Percentiles rank a stretch among this genome's conserved stretches.
phyloP scores from a whole-genome alignment of 2,888 invertebrate species.

The Nyleta sp. region DNA sequence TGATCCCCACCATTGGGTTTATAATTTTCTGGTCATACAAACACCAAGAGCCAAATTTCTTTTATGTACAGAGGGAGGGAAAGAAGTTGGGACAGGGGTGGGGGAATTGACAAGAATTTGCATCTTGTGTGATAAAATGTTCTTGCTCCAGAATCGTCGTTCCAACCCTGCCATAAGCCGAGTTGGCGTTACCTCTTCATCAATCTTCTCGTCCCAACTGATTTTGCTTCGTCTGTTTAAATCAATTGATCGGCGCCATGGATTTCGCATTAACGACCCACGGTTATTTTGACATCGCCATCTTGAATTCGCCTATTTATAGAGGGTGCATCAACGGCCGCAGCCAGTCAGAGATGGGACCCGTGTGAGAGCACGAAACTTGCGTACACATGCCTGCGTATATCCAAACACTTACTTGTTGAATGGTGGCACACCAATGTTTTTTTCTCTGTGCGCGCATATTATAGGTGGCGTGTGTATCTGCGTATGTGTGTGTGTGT shows the following conservation, averaged over 20 bases:
- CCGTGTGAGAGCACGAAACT: conserved; percentile 35
- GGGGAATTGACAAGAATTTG: too few relatives aligned
- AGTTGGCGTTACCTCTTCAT: conserved; percentile 33
- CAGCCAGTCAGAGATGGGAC: conserved; percentile 54
- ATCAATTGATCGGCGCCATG: conserved; percentile 45
- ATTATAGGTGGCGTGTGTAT: too few relatives aligned
- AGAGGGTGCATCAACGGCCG: conserved; percentile 67
- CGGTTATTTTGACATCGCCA: conserved; percentile 78
- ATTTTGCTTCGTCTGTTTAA: conserved; percentile 6
- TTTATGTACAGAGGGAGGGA: too few relatives aligned
- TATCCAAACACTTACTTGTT: conserved; percentile 50
- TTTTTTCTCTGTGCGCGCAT: conserved; percentile 41
- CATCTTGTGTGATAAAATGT: too few relatives aligned
- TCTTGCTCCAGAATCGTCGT: too few relatives aligned
- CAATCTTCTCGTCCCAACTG: conserved; percentile 30
- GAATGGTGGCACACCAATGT: conserved; percentile 44
- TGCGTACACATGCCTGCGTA: conserved; percentile 45
- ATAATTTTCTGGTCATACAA: too few relatives aligned
- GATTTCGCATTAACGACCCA: conserved; percentile 57
- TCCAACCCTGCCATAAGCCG: too few relatives aligned
- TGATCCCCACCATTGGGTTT: too few relatives aligned
- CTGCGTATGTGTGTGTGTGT: not conserved
- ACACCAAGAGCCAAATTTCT: too few relatives aligned
- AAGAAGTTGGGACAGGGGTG: too few relatives aligned
- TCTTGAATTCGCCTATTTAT: conserved; percentile 73